Base-by-base conservation (phyloP, 2,113 vertebrate genomes). In the Apistogramma diplotaenia region DNA sequence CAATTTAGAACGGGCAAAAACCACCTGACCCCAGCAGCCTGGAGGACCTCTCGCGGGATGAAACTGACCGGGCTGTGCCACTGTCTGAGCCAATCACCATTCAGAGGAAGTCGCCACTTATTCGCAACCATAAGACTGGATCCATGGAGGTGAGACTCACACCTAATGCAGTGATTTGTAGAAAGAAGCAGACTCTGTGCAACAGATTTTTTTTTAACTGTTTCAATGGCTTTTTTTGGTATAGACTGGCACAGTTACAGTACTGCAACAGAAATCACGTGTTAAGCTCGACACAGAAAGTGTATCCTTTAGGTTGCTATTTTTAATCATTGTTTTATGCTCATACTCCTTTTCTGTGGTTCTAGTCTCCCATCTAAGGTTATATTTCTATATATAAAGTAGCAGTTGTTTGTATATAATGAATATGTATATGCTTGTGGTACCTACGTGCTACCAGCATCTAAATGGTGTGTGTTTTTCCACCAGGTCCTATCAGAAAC, bases 401-500 rank as follows among this genome's bases (percentile, higher is more conserved):
- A 59, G n/a, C 7, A 43, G n/a, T 21, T 29, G 49, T n/a, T 49
- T 15, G 27, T 23, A 23, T 62, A 40, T 27, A 25, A 56, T 9
- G 49, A 61, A 35, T 16, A 70, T 8, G 33, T 35, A 31, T 18
- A 29, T 49, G 23, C 16, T 27, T 67, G 62, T 67, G 62, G 43
- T 70, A 51, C 15, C 16, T 6, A 37, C 8, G 2, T 35, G 18
- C 54, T 49, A 23, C 33, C 13, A 18, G 43, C 29, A 49, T 55
- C 54, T 81, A 59, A 72, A 1, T 21, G 8, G 9, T 18, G 29
- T 37, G 35, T 37, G 35, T 25, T 80, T 25, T 56, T 33, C 25
- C 51, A 56, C 33, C 95, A 99, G 98, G 97, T 99, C 62, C 96
- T 99, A 2, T 99, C 98, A 4, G 98, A 99, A 91, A 98, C 95